Evolutionary conservation across 2,797 vertebrate genomes (phyloP).

Genomic region (Hypotaenidia okinawae): DNA sequence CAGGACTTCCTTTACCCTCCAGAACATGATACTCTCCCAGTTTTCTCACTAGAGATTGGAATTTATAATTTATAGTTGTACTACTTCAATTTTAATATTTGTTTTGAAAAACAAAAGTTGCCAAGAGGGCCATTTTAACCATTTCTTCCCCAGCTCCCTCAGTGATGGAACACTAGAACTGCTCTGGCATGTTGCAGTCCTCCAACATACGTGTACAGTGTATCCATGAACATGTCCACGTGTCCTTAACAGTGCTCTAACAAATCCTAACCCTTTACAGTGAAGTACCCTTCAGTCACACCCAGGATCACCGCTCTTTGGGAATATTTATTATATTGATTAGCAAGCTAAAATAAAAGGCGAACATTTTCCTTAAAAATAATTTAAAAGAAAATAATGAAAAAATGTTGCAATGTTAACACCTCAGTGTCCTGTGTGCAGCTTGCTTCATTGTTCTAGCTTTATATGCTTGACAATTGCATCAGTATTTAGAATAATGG

Average conservation of each 20-base stretch:
- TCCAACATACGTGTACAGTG: rapidly evolving
- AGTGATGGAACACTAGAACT: background rate
- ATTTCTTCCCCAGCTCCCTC: background rate
- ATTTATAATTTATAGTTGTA: background rate
- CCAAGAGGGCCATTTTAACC: background rate
- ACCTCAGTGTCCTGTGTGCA: background rate
- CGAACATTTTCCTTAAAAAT: background rate
- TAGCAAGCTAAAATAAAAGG: background rate
- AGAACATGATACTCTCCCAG: background rate
- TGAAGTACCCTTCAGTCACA: background rate
- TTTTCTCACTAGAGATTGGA: background rate
- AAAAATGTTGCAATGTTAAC: background rate
- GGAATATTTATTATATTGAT: background rate
- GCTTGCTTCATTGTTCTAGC: background rate
- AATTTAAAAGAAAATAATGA: too few species aligned
- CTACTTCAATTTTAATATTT: background rate
- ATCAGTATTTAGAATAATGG: background rate
- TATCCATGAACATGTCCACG: rapidly evolving
- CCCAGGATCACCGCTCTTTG: background rate
- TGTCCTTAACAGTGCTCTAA: background rate
- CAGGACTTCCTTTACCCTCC: background rate
- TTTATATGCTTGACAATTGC: background rate
- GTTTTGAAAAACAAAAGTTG: background rate
- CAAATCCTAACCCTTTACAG: background rate
- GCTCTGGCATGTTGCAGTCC: background rate